Conservation (phyloP, 2,888 invertebrate genomes). For the Lepeophtheirus nordmannii region DNA sequence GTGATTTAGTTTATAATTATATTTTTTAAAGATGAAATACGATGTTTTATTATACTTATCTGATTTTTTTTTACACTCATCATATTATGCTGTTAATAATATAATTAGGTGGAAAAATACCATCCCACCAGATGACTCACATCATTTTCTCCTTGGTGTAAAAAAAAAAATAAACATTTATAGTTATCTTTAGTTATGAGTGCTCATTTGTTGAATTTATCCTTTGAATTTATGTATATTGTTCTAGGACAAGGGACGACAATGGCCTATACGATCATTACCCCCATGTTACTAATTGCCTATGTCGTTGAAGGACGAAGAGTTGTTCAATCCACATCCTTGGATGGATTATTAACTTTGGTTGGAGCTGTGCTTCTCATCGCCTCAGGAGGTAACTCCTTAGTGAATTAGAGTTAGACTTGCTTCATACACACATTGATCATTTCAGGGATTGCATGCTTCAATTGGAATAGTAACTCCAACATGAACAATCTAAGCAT, state of each 20-base stretch:
- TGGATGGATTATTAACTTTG: slow-evolving; percentile 7
- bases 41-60: too few relatives aligned
- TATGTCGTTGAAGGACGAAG: slow-evolving; percentile 11
- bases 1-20: too few relatives aligned
- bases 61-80: too few relatives aligned
- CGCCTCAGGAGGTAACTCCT: slow-evolving; percentile 10
- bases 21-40: too few relatives aligned
- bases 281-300: slow-evolving; percentile 5
- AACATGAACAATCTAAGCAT: background rate
- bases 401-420: background rate
- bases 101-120: too few relatives aligned
- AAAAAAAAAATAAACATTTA: too few relatives aligned
- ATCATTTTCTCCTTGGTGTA: too few relatives aligned
- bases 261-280: slow-evolving; percentile 9
- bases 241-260: slow-evolving; percentile 1
- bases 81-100: too few relatives aligned
- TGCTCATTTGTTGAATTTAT: too few relatives aligned
- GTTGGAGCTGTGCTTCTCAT: background rate
- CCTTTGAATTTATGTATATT: background rate
- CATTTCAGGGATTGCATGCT: slow-evolving; percentile 16
- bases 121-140: too few relatives aligned
- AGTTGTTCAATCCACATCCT: background rate
- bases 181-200: too few relatives aligned
- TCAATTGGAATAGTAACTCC: slow-evolving; percentile 14
- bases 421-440: too few relatives aligned